Evolutionary conservation across 35 echinoderm and acorn worm genomes (phyloP).

Genomic region (Diadema setosum): DNA sequence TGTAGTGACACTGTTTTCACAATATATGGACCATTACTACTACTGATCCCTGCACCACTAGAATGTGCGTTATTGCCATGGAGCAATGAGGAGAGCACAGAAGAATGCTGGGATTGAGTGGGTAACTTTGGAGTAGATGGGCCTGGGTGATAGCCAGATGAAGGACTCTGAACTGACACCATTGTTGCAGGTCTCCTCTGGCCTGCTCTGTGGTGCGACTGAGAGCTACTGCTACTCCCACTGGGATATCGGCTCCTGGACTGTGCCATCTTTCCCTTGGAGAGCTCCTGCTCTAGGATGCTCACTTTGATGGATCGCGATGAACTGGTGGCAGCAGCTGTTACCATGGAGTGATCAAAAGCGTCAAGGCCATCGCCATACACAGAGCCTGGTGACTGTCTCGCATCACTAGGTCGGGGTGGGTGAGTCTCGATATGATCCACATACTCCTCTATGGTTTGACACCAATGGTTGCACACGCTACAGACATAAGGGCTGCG

Average conservation of each 20-base stretch:
- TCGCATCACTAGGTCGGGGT: slow-evolving; percentile 7
- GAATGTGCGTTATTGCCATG: not conserved
- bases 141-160: not conserved
- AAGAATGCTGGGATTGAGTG: not conserved
- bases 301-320: not conserved
- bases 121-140: not conserved
- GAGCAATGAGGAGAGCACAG: not conserved
- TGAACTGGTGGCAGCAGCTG: not conserved
- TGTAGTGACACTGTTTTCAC: not conserved
- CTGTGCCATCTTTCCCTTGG: not conserved
- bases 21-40: not conserved
- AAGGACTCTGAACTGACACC: not conserved
- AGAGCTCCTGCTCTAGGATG: not conserved
- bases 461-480: slow-evolving; percentile 41
- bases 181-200: not conserved
- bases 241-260: not conserved
- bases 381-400: slow-evolving; percentile 3
- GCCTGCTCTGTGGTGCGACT: not conserved
- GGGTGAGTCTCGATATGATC: slow-evolving; percentile 61
- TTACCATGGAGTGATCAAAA: not conserved
- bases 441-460: slow-evolving; percentile 46
- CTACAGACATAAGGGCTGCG: slow-evolving; percentile 47
- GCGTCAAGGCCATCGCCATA: not conserved
- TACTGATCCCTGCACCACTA: not conserved
- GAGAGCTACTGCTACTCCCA: not conserved